Base-by-base conservation (phyloP, 2,888 invertebrate species). In the Tanaodytes sp. region DNA sequence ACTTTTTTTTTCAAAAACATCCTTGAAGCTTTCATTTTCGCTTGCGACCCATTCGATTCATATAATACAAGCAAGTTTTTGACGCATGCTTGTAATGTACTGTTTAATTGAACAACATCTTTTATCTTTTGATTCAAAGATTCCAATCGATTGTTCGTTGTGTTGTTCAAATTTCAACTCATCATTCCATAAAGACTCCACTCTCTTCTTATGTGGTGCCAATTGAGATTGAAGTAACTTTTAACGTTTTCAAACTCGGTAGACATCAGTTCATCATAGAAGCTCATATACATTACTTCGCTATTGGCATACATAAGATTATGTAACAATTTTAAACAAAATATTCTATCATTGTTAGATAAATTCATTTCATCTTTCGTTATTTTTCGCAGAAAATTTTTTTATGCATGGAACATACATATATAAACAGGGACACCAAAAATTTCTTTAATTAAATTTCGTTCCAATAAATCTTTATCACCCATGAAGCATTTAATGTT, bases 401-500 rank as follows among this genome's bases (percentile, higher is more conserved):
- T 30, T 27, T 48, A 8, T 1, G 52, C 46, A 23, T 63, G 63
- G 43, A 58, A 63, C 14, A 37, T 48, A 23, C 40, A 27, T 2
- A 59, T 42, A 12, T 49, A 59, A 3, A 42, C 12, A 5, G 19
- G 36, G 9, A 55, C 55, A 8, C 31, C 23, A 18, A 55, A 48
- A 36, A 55, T 43, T 9, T 43, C 51, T 42, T 46, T 37, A 8
- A 66, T 27, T 1, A 52, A 15, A 14, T 46, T 16, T 27, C 67
- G 36, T 14, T 43, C 19, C 1, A 55, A 16, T 8, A 67, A 15
- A 31, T 75, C 71, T 39, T 75, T 73, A 20, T 75, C 73, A 4
- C 42, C 58, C 73, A 75, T 73, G 1, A 72, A 51, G 20, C 65
- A 70, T 11, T 48, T 8, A 3, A 73, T 69, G 9, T 23, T 52